These are phyloP conservation scores for Alouatta caraya DNA, from an alignment of 2,797 vertebrate genomes.

Conservation along the genomic window DNA sequence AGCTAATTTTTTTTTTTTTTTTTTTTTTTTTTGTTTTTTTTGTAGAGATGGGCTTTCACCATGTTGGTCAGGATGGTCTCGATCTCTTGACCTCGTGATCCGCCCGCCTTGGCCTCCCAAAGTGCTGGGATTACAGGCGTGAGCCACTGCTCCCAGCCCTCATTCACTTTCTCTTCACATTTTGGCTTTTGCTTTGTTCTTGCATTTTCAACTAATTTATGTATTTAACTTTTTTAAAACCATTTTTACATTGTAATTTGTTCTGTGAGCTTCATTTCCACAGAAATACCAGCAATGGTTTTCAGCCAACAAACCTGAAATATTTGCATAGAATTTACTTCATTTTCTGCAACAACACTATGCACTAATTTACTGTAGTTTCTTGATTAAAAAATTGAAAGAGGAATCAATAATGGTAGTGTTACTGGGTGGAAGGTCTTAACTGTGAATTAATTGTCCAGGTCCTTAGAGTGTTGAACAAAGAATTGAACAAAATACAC, in stretches of 20 bases:
- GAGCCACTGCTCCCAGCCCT: no score
- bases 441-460: no score
- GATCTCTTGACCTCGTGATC: no score
- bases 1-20: no score
- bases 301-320: not conserved
- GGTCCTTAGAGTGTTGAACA: no score
- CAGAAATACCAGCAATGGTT: not conserved
- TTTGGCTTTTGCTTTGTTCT: not conserved
- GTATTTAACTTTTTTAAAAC: not conserved
- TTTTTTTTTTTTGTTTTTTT: no score
- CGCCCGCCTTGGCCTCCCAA: no score
- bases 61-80: no score
- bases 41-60: no score
- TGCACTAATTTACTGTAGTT: not conserved
- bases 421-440: no score
- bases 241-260: not conserved
- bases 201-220: slow-evolving; percentile 6
- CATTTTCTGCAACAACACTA: not conserved
- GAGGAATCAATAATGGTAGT: not conserved
- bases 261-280: not conserved
- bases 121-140: no score
- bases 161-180: not conserved
- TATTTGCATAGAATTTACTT: not conserved
- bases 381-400: slow-evolving; percentile 1
- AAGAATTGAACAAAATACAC: no score